Evolutionary conservation across 2,888 invertebrate species (phyloP).

Genomic region (Stegana nigrithorax): DNA sequence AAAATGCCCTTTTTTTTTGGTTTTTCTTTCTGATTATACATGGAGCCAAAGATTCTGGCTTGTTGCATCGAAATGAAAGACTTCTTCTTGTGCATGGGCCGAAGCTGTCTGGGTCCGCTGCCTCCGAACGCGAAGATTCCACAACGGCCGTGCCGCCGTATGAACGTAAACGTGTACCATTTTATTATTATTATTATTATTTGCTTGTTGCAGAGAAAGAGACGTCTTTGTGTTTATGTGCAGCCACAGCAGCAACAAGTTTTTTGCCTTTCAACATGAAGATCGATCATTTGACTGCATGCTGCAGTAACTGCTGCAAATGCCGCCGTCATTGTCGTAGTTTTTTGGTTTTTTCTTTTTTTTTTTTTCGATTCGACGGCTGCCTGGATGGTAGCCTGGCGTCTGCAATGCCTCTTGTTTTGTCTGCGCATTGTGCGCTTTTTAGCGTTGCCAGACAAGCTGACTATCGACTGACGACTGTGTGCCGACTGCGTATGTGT

Average conservation of each 20-base stretch:
- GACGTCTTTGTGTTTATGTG: background rate
- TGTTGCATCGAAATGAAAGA: no score
- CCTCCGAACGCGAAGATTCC: no score
- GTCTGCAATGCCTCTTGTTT: slow-evolving; percentile 42
- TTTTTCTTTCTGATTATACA: no score
- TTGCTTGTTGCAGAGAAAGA: slow-evolving; percentile 5
- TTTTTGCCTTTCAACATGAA: background rate
- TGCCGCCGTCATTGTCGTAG: slow-evolving; percentile 7
- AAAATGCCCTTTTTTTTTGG: no score
- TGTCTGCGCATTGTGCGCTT: slow-evolving; percentile 39
- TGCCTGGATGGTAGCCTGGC: slow-evolving; percentile 50
- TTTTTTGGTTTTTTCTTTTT: slow-evolving; percentile 13
- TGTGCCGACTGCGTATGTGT: background rate
- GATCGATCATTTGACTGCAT: background rate
- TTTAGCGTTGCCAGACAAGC: slow-evolving; percentile 59
- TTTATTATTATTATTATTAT: slow-evolving; percentile 12
- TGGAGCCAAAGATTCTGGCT: no score
- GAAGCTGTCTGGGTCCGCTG: no score
- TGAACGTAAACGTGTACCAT: slow-evolving; percentile 1
- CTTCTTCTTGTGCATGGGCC: no score
- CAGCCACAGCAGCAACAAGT: background rate
- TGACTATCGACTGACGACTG: slow-evolving; percentile 47
- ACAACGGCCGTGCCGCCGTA: no score
- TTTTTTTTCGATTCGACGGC: no score
- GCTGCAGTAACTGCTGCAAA: background rate